phyloP scores from a whole-genome alignment of 2,888 invertebrate genomes.

The Parnassius apollo region DNA sequence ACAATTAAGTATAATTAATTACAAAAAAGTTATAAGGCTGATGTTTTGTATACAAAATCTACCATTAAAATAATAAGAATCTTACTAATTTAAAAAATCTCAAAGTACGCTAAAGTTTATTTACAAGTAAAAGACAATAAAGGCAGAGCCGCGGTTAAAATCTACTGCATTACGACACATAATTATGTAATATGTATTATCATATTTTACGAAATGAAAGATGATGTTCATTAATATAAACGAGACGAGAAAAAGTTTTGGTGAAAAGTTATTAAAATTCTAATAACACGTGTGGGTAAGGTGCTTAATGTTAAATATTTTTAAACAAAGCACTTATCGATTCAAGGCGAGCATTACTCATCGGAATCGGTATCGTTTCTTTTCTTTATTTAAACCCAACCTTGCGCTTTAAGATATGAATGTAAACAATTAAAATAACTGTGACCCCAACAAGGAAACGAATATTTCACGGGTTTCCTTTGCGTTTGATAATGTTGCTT shows the following conservation, averaged over 20 bases:
- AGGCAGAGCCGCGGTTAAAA: too few relatives aligned
- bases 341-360: constrained; percentile 53
- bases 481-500: not conserved
- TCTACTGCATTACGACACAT: too few relatives aligned
- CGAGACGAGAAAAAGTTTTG: not conserved
- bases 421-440: constrained; percentile 28
- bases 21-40: too few relatives aligned
- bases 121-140: too few relatives aligned
- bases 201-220: too few relatives aligned
- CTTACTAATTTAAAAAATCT: too few relatives aligned
- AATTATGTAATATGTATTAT: too few relatives aligned
- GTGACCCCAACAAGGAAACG: constrained; percentile 5
- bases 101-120: too few relatives aligned
- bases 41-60: too few relatives aligned
- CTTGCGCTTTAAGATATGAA: constrained; percentile 31
- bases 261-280: not conserved
- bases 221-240: not conserved
- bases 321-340: constrained; percentile 37
- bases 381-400: constrained; percentile 40
- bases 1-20: too few relatives aligned
- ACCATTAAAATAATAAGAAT: too few relatives aligned
- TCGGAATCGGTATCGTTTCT: constrained; percentile 39
- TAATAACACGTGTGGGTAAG: constrained; percentile 9
- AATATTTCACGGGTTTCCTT: not conserved
- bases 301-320: constrained; percentile 27